Evolutionary conservation across 2,888 invertebrate species (phyloP), one percentile per base, ranked within the genome.

Genomic region (Caenorhabditis angaria): DNA sequence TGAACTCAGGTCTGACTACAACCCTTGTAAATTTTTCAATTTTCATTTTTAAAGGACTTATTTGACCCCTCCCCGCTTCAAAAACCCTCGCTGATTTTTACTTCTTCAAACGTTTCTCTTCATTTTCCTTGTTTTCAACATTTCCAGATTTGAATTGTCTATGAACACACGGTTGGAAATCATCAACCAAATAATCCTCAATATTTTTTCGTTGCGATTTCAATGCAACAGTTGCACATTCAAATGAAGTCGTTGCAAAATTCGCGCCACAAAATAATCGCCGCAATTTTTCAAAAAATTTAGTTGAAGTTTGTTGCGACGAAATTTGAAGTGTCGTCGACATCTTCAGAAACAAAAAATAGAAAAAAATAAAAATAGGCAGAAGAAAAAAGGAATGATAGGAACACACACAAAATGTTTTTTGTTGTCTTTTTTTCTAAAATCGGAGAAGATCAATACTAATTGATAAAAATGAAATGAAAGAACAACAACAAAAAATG

Each of bases 241-340:
- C 65, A 22, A 67, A 63, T 41, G 63, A 71, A 1, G 71, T 63
- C 18, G 66, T 66, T 22, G 66, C 63, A 14, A 63, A 63, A 57
- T 66, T 65, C 24, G 62, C 70, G 25, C 71, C 71, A 63, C 71
- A 71, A 3, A 71, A 67, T 29, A 71, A 50, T 27, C 67, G 54
- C 0, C 71, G 71, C 0, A 71, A 56, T 28, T 71, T 71, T 60
- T 71, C 71, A 61, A 67, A 61, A 22, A 71, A 71, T 29, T 71
- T 71, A 20, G 71, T 63, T n/a, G 66, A 71, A 35, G 63, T n/a
- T 10, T 59, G 61, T 20, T 12, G 32, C 12, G 32, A 14, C 10
- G 71, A 55, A 56, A 71, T 71, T 51, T 71, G 71, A 67, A 66
- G 67, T 59, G 71, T 67, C 57, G 71, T 64, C 35, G 29, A 61